Percentiles rank a stretch among this genome's conserved stretches.
These are phyloP conservation scores for Cyanoderma ruficeps DNA, from an alignment of 2,113 vertebrate species.

Conservation along the genomic window DNA sequence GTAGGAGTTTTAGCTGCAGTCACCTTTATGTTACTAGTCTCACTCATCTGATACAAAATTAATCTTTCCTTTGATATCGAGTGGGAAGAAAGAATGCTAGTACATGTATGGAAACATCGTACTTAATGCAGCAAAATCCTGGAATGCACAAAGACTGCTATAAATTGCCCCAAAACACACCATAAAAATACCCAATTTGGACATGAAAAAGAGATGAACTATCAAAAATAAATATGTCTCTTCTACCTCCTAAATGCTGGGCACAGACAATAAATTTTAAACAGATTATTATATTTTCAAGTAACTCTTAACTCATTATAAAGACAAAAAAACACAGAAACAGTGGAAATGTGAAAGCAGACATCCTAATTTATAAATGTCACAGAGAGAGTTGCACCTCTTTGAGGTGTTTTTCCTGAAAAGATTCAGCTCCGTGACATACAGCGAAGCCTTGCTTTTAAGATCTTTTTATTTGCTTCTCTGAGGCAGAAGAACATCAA, in stretches of 20 bases:
- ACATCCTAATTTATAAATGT: neutral
- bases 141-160: slow-evolving; percentile 1
- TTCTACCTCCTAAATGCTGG: neutral
- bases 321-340: neutral
- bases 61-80: neutral
- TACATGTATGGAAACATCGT: neutral
- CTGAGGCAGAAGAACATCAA: neutral
- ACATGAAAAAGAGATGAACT: neutral
- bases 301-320: neutral
- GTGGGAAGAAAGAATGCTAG: slow-evolving; percentile 16
- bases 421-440: neutral
- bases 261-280: neutral
- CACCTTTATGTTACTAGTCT: slow-evolving; percentile 42
- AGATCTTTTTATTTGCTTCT: neutral
- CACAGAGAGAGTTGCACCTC: neutral
- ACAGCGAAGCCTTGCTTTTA: neutral
- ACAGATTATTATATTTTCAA: neutral
- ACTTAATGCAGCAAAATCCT: slow-evolving; percentile 6
- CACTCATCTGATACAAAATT: slow-evolving; percentile 47
- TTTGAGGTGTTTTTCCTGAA: neutral
- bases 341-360: neutral
- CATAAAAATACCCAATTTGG: neutral
- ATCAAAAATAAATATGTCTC: neutral
- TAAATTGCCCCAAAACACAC: slow-evolving; percentile 5
- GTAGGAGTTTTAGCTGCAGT: slow-evolving; percentile 35